Conservation (phyloP, 1,140 invertebrate species). For the Laupala kohalensis region DNA sequence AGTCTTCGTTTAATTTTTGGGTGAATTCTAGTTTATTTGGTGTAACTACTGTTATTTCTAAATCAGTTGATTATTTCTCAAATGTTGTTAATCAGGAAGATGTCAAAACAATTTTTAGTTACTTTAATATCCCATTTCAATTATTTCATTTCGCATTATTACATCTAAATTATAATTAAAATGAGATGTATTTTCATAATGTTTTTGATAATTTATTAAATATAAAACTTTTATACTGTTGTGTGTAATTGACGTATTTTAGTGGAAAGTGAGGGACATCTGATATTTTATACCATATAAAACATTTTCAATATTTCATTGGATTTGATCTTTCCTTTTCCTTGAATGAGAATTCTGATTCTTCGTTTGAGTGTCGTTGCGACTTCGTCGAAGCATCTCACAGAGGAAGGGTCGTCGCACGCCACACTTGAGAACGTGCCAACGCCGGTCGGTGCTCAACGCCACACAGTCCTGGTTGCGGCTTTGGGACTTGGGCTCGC, state of each 20-base stretch:
- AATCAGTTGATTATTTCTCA: too few species aligned
- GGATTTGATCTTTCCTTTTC: neutral
- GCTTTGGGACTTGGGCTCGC: slow-evolving; percentile 35
- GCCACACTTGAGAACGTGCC: neutral
- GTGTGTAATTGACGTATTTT: neutral
- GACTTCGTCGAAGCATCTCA: neutral
- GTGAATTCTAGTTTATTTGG: too few species aligned
- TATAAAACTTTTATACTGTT: neutral
- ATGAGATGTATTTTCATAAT: too few species aligned
- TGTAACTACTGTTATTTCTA: too few species aligned
- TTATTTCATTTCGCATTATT: too few species aligned
- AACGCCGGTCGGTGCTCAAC: slow-evolving; percentile 24
- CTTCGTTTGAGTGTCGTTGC: neutral
- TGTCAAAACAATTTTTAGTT: too few species aligned
- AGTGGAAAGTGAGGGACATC: neutral
- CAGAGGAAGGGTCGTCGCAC: neutral
- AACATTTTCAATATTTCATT: neutral
- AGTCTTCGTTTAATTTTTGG: too few species aligned
- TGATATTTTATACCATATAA: neutral
- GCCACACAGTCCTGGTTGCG: slow-evolving; percentile 38
- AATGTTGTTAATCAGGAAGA: too few species aligned
- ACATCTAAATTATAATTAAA: too few species aligned
- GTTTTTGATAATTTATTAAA: neutral
- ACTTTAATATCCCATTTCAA: too few species aligned
- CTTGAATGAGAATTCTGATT: neutral